Evolutionary conservation across 2,113 vertebrate genomes (phyloP), one percentile per base, ranked within the genome.

Genomic region (Pyxicephalus adspersus): DNA sequence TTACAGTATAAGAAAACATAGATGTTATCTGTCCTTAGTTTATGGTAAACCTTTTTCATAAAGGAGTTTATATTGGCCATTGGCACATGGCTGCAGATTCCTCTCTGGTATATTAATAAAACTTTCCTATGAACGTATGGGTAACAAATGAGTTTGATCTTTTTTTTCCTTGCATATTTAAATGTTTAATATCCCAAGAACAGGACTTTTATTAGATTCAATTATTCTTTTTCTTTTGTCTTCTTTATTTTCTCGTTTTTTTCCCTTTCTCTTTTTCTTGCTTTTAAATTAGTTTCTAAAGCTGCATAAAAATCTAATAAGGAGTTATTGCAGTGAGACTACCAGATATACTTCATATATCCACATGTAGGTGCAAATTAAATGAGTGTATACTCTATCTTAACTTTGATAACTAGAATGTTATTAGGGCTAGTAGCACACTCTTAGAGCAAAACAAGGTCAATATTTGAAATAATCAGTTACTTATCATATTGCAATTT

Each of bases 201-300:
- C 63, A 79, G 31, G 76, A 45, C 4, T 54, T 51, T 79, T 68
- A 68, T 79, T 45, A 58, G 28, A 68, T 68, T 60, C 54, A 79
- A 68, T 68, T 79, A 57, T 75, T 75, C 72, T 75, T 60, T 26
- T 61, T 72, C 70, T 19, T 45, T 76, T 55, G 8, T 77, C 51
- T 66, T 18, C 29, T 20, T 61, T 67, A n/a, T 67, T 29, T 15
- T 66, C 1, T 34, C 6, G n/a, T 18, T n/a, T 58, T 67, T 50
- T 55, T 38, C 45, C 50, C 20, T 79, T 66, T 66, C 4, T 13
- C 9, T 28, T 66, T 18, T 60, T 45, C 16, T 26, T 17, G 45
- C 45, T 58, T 79, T 25, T 68, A 79, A 79, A 79, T 79, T 79
- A 79, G 64, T 79, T 79, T 26, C 64, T 60, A 28, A 57, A 31